Base-by-base conservation (phyloP, 2,113 vertebrate genomes). In the Solea solea region DNA sequence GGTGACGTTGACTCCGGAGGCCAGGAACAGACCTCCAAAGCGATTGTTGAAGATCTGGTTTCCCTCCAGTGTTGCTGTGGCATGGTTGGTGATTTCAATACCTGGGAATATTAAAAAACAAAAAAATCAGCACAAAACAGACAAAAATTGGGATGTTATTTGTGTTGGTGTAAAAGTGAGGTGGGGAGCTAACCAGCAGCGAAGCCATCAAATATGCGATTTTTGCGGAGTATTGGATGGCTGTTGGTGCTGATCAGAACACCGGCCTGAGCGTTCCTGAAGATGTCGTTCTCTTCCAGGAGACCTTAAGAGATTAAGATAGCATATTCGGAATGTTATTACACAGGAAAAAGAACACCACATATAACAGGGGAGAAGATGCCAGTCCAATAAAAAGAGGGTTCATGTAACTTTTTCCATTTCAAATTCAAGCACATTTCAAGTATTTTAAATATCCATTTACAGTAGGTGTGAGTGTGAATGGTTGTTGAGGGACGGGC, bases 11-110 rank as follows among this genome's bases (percentile, higher is more conserved):
- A 99, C 98, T 72, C 98, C 98, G 46, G 98, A 99, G 16, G 98
- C 98, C 85, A 99, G 95, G 93, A 99, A 99, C 87, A 99, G 93
- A 45, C 98, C 98, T 80, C 98, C 98, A 68, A 99, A 99, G 77
- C 97, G 95, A 89, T 99, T 99, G 95, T 99, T 99, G 93, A 99
- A 99, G 90, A 99, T 99, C 88, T 99, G 98, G 96, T 99, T 99
- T 91, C 96, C 97, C 93, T 99, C 98, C 88, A 99, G 89, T 25
- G 98, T 99, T 72, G 98, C 98, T 13, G 98, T 99, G 21, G 98
- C 98, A 4, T 99, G 98, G 92, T 99, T 99, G 76, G 98, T 99
- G 85, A 99, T 99, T 93, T 99, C 98, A 78, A 99, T 99, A 86
- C 98, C 98, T 99, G 77, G 21, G 52, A 58, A 44, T 68, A 40